These are phyloP conservation scores for Parotia lawesii DNA, from an alignment of 2,113 vertebrate species.

Conservation along the genomic window DNA sequence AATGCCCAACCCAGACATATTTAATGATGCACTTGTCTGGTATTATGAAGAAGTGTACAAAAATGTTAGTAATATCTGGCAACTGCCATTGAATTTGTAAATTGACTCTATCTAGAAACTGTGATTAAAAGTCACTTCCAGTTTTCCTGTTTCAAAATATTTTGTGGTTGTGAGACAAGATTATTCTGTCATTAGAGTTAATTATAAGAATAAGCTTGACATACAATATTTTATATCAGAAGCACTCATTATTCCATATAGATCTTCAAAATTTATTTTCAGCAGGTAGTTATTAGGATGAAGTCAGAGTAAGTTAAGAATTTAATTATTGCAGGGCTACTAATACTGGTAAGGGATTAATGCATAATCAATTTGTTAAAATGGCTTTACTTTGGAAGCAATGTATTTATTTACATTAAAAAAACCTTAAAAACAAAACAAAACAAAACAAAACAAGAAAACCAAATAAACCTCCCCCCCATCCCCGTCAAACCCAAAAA, in stretches of 20 bases:
- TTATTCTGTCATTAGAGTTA: background rate
- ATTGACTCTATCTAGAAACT: background rate
- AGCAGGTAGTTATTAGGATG: background rate
- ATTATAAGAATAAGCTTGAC: background rate
- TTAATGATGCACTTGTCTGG: background rate
- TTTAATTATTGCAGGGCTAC: background rate
- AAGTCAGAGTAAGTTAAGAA: background rate
- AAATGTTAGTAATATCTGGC: background rate
- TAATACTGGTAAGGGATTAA: background rate
- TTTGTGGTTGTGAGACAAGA: background rate
- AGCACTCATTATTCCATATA: background rate
- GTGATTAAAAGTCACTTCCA: background rate
- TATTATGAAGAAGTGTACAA: background rate
- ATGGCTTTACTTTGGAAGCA: background rate
- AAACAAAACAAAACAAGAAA: background rate
- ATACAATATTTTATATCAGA: background rate
- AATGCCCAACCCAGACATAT: background rate
- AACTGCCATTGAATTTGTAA: background rate
- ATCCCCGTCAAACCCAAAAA: background rate
- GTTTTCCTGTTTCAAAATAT: background rate
- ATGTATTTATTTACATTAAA: background rate
- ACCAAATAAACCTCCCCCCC: background rate
- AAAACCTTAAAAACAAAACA: background rate
- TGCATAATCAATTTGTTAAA: background rate
- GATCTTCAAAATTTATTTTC: background rate